Percentiles rank a stretch among this genome's conserved stretches.
Conservation (phyloP, 2,888 invertebrate genomes). For the Pristionchus exspectatus region DNA sequence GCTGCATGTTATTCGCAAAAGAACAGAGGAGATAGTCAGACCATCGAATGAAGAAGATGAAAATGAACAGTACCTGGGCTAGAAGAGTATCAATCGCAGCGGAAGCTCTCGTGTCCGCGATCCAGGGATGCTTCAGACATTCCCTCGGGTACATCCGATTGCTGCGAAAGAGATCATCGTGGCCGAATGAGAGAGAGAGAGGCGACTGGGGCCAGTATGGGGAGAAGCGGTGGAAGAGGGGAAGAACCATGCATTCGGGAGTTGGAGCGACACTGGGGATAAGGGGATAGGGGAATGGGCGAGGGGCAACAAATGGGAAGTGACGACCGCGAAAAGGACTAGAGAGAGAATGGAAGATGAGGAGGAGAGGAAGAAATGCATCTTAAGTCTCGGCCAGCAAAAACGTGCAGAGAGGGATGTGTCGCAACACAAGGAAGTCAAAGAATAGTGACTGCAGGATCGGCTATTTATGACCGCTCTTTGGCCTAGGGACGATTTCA, state of each 20-base stretch:
- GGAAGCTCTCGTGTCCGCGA: conserved; percentile 68
- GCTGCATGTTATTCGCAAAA: background rate
- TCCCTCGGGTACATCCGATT: conserved; percentile 77
- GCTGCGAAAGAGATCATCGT: conserved; percentile 58
- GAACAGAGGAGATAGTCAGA: background rate
- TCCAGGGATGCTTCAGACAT: conserved; percentile 77
- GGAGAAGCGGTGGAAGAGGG: background rate
- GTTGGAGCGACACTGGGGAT: conserved; percentile 17
- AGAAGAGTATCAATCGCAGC: conserved; percentile 60
- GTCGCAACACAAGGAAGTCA: background rate
- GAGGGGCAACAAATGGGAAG: conserved; percentile 20
- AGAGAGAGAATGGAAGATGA: background rate
- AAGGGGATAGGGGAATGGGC: conserved; percentile 12
- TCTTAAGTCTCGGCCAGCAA: background rate
- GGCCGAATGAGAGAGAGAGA: background rate
- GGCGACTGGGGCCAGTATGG: background rate
- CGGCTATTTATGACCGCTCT: background rate
- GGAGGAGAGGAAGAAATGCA: conserved; percentile 24
- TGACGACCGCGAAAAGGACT: conserved; percentile 42
- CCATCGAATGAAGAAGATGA: background rate
- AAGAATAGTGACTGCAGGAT: background rate
- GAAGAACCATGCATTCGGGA: conserved; percentile 48
- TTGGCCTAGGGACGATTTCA: background rate
- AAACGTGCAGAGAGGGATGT: conserved; percentile 41
- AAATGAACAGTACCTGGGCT: background rate